Conservation (phyloP, 2,797 vertebrate species). For the Lagorchestes hirsutus region DNA sequence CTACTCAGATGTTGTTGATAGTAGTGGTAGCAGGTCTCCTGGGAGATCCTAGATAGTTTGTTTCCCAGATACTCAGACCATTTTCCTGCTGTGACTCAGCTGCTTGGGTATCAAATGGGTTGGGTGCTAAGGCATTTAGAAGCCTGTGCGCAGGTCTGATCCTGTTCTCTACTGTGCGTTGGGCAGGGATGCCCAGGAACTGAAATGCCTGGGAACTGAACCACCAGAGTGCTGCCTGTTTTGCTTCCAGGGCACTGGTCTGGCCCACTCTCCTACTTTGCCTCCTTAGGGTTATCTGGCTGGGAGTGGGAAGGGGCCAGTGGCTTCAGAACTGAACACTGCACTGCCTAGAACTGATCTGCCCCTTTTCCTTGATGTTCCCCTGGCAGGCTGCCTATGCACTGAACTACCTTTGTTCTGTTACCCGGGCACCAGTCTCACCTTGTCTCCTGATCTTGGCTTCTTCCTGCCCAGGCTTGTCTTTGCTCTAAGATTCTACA, state of each 20-base stretch:
- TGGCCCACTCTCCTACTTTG: not conserved
- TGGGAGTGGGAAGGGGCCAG: not conserved
- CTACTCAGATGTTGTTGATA: not conserved
- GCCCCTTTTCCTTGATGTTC: not conserved
- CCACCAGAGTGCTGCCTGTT: not conserved
- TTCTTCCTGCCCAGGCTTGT: not conserved
- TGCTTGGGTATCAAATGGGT: not conserved
- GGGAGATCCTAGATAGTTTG: not conserved
- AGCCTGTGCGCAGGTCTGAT: not conserved
- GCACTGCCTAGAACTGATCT: not conserved
- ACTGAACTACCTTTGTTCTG: not conserved
- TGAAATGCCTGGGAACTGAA: not conserved
- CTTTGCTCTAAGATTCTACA: not conserved
- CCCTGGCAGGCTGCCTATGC: not conserved
- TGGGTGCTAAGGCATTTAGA: not conserved
- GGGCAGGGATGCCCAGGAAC: not conserved
- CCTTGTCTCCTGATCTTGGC: not conserved
- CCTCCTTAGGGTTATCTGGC: not conserved
- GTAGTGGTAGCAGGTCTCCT: not conserved
- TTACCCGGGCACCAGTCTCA: not conserved
- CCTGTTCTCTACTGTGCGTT: not conserved
- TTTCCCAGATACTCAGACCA: not conserved
- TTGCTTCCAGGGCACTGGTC: not conserved
- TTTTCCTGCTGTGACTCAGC: not conserved
- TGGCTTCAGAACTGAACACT: not conserved